These are phyloP conservation scores for Urophycis tenuis DNA, from an alignment of 2,797 vertebrate genomes.

Conservation along the genomic window DNA sequence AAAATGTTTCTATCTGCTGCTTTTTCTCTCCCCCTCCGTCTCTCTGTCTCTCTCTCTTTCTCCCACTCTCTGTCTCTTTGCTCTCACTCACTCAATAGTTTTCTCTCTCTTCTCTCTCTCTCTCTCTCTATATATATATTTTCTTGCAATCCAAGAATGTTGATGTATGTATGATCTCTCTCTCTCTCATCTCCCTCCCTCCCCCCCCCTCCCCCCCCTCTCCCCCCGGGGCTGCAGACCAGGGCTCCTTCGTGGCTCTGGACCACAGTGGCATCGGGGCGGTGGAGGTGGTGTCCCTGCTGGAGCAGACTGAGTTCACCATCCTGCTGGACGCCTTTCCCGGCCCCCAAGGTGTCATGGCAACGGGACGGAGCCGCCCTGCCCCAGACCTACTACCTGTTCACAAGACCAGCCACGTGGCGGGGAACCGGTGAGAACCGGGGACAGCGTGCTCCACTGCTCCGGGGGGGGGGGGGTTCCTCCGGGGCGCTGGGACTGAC, in stretches of 20 bases:
- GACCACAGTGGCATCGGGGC: constrained; percentile 77
- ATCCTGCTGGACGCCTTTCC: constrained; percentile 83
- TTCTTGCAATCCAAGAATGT: too few relatives aligned
- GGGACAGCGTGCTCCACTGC: too few relatives aligned
- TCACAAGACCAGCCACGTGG: constrained; percentile 53
- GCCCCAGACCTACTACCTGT: constrained; percentile 50
- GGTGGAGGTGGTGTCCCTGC: constrained; percentile 75
- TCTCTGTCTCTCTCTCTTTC: too few relatives aligned
- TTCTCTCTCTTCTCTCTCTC: too few relatives aligned
- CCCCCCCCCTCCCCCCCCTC: not conserved
- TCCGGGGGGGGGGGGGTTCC: too few relatives aligned
- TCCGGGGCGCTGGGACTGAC: too few relatives aligned
- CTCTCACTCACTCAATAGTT: too few relatives aligned
- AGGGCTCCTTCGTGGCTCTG: constrained; percentile 80
- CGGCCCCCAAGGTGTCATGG: constrained; percentile 82
- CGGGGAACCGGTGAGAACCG: constrained; percentile 60
- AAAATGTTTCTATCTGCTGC: too few relatives aligned
- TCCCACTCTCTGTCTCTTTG: too few relatives aligned
- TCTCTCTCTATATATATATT: not conserved
- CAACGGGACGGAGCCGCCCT: constrained; percentile 75
- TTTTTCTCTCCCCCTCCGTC: too few relatives aligned
- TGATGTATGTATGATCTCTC: not conserved
- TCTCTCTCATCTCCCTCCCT: constrained; percentile 4
- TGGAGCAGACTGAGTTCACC: constrained; percentile 84
- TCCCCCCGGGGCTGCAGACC: constrained; percentile 54